Evolutionary conservation across 2,888 invertebrate genomes (phyloP), one percentile per base, ranked within the genome.

Genomic region (Alviniconcha strummeri): DNA sequence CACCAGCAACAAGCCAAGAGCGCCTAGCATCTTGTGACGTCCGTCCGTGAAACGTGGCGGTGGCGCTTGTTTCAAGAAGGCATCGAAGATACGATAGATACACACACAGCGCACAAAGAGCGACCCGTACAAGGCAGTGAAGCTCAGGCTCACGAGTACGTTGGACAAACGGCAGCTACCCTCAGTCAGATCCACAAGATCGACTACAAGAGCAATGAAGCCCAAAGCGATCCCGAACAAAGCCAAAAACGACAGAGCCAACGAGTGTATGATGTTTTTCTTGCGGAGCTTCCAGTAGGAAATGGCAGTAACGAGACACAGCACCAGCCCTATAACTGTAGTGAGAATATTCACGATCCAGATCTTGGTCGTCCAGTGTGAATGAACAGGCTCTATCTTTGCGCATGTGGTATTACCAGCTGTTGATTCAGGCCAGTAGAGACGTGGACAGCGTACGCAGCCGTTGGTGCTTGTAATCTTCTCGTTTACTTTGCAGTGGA

Each of bases 171-270:
- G 71, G 72, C 88, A 88, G 5, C 15, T 80, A n/a, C n/a, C 9
- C 15, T 81, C 36, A 8, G 67, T 84, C 0, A 91, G 91, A 64
- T 84, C 86, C 19, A 88, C 80, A 9, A 90, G 74, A 77, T 91
- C 84, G 13, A 83, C 36, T 60, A 89, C 85, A 0, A 89, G 85
- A 2, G 90, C 87, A 3, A 89, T 56, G 85, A 89, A 91, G 75
- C 90, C 90, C 11, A 89, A 75, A 36, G 88, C 83, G 17, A 90
- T 86, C 8, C 90, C 92, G 5, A 85, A 83, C 72, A 91, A 85
- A 87, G 91, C 89, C n/a, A 92, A 84, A 82, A 87, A 88, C 77
- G 88, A 88, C 76, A 91, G 88, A 72, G 91, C 91, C 36, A 89
- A 83, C 72, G 90, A 90, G 0, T 91, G 91, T 82, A 92, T 91